A percentile compares a stretch with the other conserved stretches of the same genome.
These are phyloP conservation scores for Danio choprae DNA, from an alignment of 2,797 vertebrate genomes.

Conservation along the genomic window DNA sequence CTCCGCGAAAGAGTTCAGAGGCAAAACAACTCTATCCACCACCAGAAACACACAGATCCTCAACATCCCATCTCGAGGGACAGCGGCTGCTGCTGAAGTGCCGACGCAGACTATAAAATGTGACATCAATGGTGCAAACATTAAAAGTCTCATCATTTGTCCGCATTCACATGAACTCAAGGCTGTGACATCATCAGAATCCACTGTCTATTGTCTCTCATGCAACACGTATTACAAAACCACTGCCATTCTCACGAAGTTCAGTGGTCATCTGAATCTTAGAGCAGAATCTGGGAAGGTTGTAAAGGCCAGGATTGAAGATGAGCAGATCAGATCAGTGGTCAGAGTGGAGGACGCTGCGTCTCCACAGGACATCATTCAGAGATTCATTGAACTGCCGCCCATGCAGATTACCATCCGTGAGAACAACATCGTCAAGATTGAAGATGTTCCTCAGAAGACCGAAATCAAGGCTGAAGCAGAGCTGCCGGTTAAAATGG, in stretches of 20 bases:
- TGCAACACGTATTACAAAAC: constrained; percentile 25
- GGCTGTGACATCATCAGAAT: neutral
- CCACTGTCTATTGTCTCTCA: neutral
- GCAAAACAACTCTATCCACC: neutral
- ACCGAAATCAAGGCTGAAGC: neutral
- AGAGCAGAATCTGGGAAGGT: neutral
- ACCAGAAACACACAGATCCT: constrained; percentile 5
- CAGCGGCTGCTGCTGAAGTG: neutral
- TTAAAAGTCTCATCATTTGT: neutral
- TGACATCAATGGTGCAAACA: constrained; percentile 22
- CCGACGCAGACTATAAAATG: neutral
- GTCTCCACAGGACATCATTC: constrained; percentile 5
- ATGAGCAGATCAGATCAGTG: constrained; percentile 26
- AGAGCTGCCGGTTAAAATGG: neutral
- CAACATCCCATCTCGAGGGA: constrained; percentile 31
- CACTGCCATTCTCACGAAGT: neutral
- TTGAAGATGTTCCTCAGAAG: constrained; percentile 21
- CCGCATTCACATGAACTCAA: neutral
- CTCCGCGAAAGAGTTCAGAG: neutral
- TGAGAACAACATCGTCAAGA: neutral
- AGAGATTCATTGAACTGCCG: neutral
- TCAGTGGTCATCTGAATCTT: constrained; percentile 10
- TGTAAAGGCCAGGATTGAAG: neutral
- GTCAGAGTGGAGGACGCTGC: neutral
- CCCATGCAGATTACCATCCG: constrained; percentile 5